These are phyloP conservation scores for Probaryconus sp. DNA, from an alignment of 1,140 invertebrate genomes.

Conservation along the genomic window DNA sequence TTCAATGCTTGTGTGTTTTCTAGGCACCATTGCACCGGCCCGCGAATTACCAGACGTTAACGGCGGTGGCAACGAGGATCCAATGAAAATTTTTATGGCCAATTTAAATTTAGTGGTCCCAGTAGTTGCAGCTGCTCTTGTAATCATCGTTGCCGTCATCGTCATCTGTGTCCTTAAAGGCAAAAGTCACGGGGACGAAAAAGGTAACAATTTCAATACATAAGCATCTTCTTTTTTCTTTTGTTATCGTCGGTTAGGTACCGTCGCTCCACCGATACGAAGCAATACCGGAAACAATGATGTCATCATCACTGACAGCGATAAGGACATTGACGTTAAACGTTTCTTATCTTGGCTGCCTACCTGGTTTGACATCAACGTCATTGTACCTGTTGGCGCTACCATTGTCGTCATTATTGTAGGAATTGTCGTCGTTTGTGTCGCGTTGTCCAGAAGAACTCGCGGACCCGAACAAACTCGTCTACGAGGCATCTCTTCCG, in stretches of 20 bases:
- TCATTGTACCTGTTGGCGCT: constrained; percentile 89
- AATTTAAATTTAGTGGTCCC: constrained; percentile 96
- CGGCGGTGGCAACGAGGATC: constrained; percentile 83
- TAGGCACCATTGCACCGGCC: constrained; percentile 95
- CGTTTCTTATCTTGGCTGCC: constrained; percentile 88
- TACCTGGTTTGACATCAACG: constrained; percentile 90
- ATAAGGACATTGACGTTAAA: constrained; percentile 79
- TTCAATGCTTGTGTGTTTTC: constrained; percentile 84
- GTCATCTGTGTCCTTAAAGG: constrained; percentile 93
- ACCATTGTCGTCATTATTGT: constrained; percentile 92
- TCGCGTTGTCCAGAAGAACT: constrained; percentile 87
- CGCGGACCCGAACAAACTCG: constrained; percentile 86
- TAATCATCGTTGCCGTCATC: constrained; percentile 94
- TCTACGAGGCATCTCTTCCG: constrained; percentile 84
- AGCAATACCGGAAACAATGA: constrained; percentile 66
- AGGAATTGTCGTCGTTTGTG: constrained; percentile 92
- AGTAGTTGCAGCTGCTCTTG: constrained; percentile 92
- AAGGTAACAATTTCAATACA: constrained; percentile 82
- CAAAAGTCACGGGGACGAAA: constrained; percentile 85
- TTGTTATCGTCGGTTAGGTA: constrained; percentile 80
- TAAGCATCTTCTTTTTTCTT: constrained; percentile 44
- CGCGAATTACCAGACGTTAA: constrained; percentile 88
- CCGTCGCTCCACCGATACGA: constrained; percentile 86
- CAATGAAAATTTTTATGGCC: constrained; percentile 88
- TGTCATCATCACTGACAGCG: constrained; percentile 71